Evolutionary conservation across 2,113 vertebrate genomes (phyloP), one percentile per base, ranked within the genome.

Genomic region (Nymphicus hollandicus): DNA sequence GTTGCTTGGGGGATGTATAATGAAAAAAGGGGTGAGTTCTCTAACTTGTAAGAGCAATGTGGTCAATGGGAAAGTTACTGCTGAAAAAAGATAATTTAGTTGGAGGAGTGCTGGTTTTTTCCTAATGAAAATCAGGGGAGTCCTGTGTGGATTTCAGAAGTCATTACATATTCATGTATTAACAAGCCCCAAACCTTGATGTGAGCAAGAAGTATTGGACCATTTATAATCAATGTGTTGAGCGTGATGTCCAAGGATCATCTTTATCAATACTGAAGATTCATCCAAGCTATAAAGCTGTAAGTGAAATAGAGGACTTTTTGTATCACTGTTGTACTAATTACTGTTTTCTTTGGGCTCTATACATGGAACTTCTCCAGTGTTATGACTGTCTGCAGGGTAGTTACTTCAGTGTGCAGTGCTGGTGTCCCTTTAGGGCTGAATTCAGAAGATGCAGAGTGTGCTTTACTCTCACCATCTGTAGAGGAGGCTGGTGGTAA

Each of bases 41-140:
- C 28, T 17, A 3, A 10, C 39, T 25, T 28, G 28, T 47, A 20
- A 70, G 79, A 63, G 28, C n/a, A 56, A 25, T 23, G 29, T 9
- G 35, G 37, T 89, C n/a, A 5, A 23, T 33, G 56, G 17, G 58
- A 56, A 17, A 7, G 20, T 44, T 50, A 5, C 33, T 76, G 81
- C 71, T 91, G 7, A 14, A 37, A 52, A 25, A 19, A 0, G 8
- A 4, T n/a, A 17, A 43, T 28, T 56, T 33, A 17, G 16, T 33
- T 37, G 27, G 35, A 23, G 0, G 6, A 41, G 18, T 11, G 49
- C 35, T 73, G 16, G 0, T 2, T 27, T 15, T 27, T 50, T 35
- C 10, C 27, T 37, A 19, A 23, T 23, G 35, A 43, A 41, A 72
- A 52, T 49, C 20, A 60, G 25, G 20, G 28, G n/a, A 43, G 3